phyloP scores from a whole-genome alignment of 2,797 vertebrate species.

The Sphenodon punctatus region DNA sequence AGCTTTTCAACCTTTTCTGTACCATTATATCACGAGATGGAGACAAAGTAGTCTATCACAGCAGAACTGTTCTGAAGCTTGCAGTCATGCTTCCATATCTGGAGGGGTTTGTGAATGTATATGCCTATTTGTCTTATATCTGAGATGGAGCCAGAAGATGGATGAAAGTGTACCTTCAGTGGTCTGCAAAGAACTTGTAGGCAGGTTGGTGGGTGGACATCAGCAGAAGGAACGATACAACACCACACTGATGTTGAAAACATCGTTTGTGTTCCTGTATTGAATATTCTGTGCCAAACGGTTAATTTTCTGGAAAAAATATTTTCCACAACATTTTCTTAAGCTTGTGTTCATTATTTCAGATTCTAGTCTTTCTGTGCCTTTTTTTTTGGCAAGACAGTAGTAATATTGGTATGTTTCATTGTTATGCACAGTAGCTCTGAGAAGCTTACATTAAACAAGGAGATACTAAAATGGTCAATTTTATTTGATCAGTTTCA shows the following conservation, averaged over 20 bases:
- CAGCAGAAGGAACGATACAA: neutral
- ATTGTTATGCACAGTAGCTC: no score
- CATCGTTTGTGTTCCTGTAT: accelerated
- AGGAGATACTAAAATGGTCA: no score
- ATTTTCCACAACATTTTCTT: no score
- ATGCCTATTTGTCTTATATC: conserved; percentile 20
- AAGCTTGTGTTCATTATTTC: no score
- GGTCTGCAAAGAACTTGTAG: neutral
- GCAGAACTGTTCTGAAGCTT: neutral
- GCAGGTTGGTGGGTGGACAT: conserved; percentile 44
- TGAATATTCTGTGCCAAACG: neutral
- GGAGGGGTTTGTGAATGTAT: neutral
- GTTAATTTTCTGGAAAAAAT: no score
- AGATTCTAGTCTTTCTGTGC: no score
- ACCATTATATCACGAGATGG: no score
- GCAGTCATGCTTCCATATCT: neutral
- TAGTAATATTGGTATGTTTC: no score
- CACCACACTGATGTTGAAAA: conserved; percentile 22
- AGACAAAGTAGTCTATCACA: no score
- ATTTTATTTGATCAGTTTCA: no score
- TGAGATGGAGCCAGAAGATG: neutral
- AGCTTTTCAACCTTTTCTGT: neutral
- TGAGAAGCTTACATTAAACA: no score
- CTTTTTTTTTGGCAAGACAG: no score
- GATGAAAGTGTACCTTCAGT: neutral